These are phyloP conservation scores for Drosophila mulleri DNA, from an alignment of 2,888 invertebrate species.

Conservation along the genomic window DNA sequence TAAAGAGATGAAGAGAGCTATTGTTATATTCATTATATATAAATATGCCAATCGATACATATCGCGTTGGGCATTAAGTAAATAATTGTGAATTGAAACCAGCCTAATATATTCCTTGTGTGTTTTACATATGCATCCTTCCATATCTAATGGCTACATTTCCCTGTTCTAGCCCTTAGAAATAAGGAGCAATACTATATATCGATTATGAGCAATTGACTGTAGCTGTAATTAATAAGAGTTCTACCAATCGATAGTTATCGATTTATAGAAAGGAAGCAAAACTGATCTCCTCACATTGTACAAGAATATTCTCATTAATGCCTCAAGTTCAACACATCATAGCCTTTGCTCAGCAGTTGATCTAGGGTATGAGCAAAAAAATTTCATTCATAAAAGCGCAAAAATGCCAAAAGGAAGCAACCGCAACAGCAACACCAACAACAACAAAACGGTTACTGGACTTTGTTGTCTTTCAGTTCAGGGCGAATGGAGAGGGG, in stretches of 20 bases:
- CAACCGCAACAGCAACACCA: slow-evolving; percentile 47
- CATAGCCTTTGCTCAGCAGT: not conserved
- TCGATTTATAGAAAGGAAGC: not conserved
- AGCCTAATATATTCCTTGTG: no score
- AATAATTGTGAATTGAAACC: no score
- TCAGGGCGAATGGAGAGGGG: not conserved
- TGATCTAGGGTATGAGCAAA: slow-evolving; percentile 14
- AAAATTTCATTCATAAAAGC: slow-evolving; percentile 78
- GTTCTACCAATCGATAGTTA: not conserved
- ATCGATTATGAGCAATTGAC: not conserved
- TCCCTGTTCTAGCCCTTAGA: no score
- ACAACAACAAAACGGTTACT: slow-evolving; percentile 39
- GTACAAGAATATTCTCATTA: no score
- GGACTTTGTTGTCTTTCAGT: slow-evolving; percentile 7
- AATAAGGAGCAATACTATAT: not conserved
- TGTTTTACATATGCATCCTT: no score
- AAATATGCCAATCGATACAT: not conserved
- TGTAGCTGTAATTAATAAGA: not conserved
- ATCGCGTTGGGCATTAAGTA: no score
- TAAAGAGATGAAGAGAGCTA: no score
- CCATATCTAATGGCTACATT: no score
- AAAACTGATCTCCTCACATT: not conserved
- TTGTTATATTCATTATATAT: no score
- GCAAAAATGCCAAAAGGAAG: slow-evolving; percentile 77
- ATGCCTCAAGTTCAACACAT: not conserved